phyloP scores from a whole-genome alignment of 2,113 vertebrate genomes.

The Oxygymnocypris stewartii region DNA sequence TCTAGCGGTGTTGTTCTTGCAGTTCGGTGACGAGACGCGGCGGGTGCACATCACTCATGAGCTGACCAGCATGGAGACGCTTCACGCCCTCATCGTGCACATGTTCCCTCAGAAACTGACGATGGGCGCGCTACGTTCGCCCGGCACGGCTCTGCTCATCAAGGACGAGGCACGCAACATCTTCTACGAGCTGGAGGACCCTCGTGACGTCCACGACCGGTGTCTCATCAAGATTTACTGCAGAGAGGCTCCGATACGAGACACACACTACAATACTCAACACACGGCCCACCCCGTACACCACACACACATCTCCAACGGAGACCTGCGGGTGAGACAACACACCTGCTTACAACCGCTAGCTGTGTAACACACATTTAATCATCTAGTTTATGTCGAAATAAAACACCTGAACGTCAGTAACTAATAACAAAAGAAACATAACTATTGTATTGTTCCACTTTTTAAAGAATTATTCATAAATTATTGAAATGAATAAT shows the following conservation, averaged over 20 bases:
- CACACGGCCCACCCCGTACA: constrained; percentile 85
- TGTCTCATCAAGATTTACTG: constrained; percentile 98
- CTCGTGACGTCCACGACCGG: constrained; percentile 94
- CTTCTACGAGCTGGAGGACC: constrained; percentile 97
- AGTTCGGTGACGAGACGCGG: constrained; percentile 94
- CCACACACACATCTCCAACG: constrained; percentile 88
- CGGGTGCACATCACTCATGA: constrained; percentile 96
- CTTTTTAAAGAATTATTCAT: neutral
- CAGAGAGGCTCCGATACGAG: constrained; percentile 74
- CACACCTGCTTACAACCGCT: neutral
- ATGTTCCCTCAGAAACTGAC: constrained; percentile 99
- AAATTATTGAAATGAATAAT: neutral
- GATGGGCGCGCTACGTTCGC: constrained; percentile 94
- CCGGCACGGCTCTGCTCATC: constrained; percentile 95
- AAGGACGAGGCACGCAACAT: constrained; percentile 95
- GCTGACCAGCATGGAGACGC: constrained; percentile 96
- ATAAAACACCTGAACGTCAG: neutral
- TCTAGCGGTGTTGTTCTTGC: constrained; percentile 92
- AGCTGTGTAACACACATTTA: neutral
- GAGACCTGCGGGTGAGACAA: constrained; percentile 88
- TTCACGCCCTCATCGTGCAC: constrained; percentile 95
- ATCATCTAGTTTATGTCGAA: neutral
- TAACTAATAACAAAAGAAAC: neutral
- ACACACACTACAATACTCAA: constrained; percentile 72
- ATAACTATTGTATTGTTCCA: neutral